phyloP scores from a whole-genome alignment of 2,113 vertebrate genomes.

The Phaethornis superciliosus region DNA sequence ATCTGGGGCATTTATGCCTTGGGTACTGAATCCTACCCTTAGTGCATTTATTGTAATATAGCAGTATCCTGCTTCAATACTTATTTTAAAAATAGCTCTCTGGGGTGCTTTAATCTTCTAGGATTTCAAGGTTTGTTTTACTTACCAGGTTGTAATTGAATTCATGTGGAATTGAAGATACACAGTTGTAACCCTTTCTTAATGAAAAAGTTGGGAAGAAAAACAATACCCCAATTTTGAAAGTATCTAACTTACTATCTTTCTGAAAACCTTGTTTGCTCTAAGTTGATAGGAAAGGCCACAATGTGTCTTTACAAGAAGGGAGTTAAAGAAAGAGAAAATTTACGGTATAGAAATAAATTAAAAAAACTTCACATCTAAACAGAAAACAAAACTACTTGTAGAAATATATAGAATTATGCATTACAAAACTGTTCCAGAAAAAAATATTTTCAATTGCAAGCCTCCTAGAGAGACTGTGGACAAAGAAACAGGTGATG shows the following conservation, averaged over 20 bases:
- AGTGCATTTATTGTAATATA: not conserved
- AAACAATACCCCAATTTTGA: not conserved
- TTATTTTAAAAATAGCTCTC: constrained; percentile 22
- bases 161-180: not conserved
- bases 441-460: not conserved
- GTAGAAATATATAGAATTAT: not conserved
- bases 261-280: not conserved
- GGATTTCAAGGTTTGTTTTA: constrained; percentile 31
- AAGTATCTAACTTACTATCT: not conserved
- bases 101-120: not conserved
- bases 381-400: not conserved
- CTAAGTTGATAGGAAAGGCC: not conserved
- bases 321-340: not conserved
- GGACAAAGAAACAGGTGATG: not conserved
- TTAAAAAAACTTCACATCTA: not conserved
- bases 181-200: not conserved
- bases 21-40: not conserved
- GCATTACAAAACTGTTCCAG: not conserved
- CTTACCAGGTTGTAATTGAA: not conserved
- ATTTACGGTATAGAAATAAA: not conserved
- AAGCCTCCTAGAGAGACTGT: not conserved
- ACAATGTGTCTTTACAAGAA: not conserved
- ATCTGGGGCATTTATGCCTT: not conserved
- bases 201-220: not conserved
- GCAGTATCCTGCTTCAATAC: not conserved